A percentile compares a stretch with the other conserved stretches of the same genome.
These are phyloP conservation scores for Pomatostomus ruficeps DNA, from an alignment of 2,113 vertebrate species.

Conservation along the genomic window DNA sequence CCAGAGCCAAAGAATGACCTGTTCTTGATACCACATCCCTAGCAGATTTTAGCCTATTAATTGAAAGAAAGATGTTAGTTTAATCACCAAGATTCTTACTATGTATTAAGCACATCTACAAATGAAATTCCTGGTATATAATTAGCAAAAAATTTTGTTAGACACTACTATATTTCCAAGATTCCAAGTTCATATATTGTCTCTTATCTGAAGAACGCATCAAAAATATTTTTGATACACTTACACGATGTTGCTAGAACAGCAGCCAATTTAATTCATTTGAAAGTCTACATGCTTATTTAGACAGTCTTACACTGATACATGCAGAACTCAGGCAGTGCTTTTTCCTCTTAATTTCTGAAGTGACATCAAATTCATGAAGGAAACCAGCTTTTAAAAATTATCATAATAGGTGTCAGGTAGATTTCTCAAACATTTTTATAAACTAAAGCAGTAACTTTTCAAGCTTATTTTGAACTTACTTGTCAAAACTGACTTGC, in stretches of 20 bases:
- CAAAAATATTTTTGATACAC: not conserved
- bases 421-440: not conserved
- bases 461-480: conserved; percentile 8
- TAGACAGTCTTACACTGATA: not conserved
- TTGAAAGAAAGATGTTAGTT: conserved; percentile 18
- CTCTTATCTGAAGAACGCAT: not conserved
- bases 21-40: conserved; percentile 88
- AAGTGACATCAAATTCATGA: not conserved
- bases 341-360: not conserved
- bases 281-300: not conserved
- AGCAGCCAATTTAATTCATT: not conserved
- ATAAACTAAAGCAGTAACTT: not conserved
- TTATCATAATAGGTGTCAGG: not conserved
- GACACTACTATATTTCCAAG: not conserved
- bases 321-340: not conserved
- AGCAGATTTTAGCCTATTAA: conserved; percentile 82
- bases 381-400: not conserved
- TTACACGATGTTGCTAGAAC: not conserved
- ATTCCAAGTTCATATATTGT: not conserved
- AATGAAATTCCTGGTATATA: not conserved
- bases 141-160: not conserved
- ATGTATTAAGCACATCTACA: not conserved
- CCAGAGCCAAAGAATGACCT: conserved; percentile 86
- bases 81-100: not conserved
- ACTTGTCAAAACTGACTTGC: conserved; percentile 93